These are phyloP conservation scores for Bolinopsis microptera DNA, from an alignment of 37 sponge, comb jelly and placozoan species.

Conservation along the genomic window DNA sequence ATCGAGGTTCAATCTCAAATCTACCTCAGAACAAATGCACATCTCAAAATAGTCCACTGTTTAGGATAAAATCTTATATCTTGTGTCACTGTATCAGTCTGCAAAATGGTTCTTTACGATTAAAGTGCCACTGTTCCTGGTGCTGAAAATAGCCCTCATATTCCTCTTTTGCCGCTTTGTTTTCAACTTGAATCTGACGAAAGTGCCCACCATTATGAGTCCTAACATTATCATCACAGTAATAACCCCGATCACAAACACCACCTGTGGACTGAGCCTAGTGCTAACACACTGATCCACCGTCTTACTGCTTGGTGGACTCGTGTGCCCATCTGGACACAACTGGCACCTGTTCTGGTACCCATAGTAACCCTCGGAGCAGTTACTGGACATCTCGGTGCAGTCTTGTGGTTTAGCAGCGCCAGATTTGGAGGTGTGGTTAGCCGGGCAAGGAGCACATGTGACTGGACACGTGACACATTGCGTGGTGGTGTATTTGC, in stretches of 20 bases:
- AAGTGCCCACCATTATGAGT: conserved; percentile 24
- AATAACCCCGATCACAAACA: not conserved
- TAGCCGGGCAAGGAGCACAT: not conserved
- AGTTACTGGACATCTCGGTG: not conserved
- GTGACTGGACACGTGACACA: not conserved
- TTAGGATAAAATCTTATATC: no score
- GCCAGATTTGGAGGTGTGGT: not conserved
- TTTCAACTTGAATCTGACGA: not conserved
- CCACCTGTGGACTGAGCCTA: not conserved
- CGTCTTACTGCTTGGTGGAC: not conserved
- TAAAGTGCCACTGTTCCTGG: not conserved
- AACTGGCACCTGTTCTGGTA: not conserved
- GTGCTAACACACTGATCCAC: not conserved
- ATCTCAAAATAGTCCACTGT: no score
- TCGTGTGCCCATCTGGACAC: conserved; percentile 4
- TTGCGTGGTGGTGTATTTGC: not conserved
- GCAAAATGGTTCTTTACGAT: not conserved
- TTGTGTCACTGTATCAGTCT: not conserved
- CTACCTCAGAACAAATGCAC: no score
- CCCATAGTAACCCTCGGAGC: not conserved
- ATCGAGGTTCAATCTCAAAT: no score
- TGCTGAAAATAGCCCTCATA: not conserved
- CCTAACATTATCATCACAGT: not conserved
- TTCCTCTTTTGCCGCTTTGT: not conserved
- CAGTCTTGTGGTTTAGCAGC: conserved; percentile 45